Evolutionary conservation across 1,140 invertebrate genomes (phyloP), one percentile per base, ranked within the genome.

Genomic region (Stratiolaelaps scimitus): DNA sequence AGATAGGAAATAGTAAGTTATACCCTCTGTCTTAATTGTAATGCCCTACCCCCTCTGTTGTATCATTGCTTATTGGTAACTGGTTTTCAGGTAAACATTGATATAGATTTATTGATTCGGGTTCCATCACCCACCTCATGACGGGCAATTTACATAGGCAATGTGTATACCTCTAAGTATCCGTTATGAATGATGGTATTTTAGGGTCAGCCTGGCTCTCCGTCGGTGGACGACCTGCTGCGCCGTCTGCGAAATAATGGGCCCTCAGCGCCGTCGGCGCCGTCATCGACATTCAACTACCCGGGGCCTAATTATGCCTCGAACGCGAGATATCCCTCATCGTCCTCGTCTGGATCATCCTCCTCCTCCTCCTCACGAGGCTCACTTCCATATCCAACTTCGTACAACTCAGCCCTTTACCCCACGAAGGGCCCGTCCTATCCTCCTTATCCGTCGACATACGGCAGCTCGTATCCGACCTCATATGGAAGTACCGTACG

Each of bases 241-340:
- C 53, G 53, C 26, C 53, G 53, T 34, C 34, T 60, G 53, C 26
- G 53, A 10, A 60, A 60, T 34, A 34, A 23, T 23, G 10, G 23
- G 2, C 20, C 15, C 20, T 60, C 15, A 1, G 26, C n/a, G 5
- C 53, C 53, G 15, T 34, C 34, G 4, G 26, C n/a, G 5, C 53
- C 53, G 23, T 34, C 34, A 4, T 60, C 53, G 4, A 60, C 53
- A 17, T 60, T 29, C 23, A 60, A 60, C 23, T 60, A 2, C 53
- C 53, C 53, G 2, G 53, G 53, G 34, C 53, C 53, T 15, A 60
- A 26, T 10, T 60, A 60, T 23, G 53, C 53, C 5, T 26, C 53
- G 17, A 19, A 19, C 5, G 47, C 19, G 28, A 26, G 53, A 26
- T 19, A 20, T 48, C 26, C 53, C 26, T 15, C 26, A 26, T 19